Percentiles rank a stretch among this genome's conserved stretches.
Conservation (phyloP, 1,140 invertebrate species). For the Drosophila murphyi region DNA sequence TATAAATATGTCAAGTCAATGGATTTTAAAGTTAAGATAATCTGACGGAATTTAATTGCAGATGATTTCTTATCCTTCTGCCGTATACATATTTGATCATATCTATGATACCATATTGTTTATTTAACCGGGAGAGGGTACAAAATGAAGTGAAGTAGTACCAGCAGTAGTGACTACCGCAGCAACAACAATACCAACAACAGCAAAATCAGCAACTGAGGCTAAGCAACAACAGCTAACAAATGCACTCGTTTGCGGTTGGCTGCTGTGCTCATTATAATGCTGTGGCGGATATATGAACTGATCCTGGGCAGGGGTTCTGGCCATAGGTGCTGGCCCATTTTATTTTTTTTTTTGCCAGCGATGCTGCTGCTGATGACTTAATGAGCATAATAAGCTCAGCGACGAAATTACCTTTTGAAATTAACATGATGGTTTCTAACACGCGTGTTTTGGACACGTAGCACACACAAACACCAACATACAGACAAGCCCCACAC, state of each 20-base stretch:
- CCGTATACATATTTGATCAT: too few relatives aligned
- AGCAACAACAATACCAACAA: slow-evolving; percentile 11
- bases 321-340: slow-evolving; percentile 26
- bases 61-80: too few relatives aligned
- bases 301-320: slow-evolving; percentile 22
- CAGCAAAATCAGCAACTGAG: slow-evolving; percentile 10
- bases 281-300: slow-evolving; percentile 41
- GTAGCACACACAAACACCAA: slow-evolving; percentile 23
- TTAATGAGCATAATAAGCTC: slow-evolving; percentile 83
- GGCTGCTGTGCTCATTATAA: slow-evolving; percentile 66
- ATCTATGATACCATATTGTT: background rate
- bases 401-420: slow-evolving; percentile 79
- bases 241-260: slow-evolving; percentile 72
- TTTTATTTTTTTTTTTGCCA: slow-evolving; percentile 44
- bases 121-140: background rate
- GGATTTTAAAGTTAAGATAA: too few relatives aligned
- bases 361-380: slow-evolving; percentile 60
- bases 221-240: slow-evolving; percentile 62
- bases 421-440: slow-evolving; percentile 76
- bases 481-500: slow-evolving; percentile 20
- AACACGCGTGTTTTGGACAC: slow-evolving; percentile 25
- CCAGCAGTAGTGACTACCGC: slow-evolving; percentile 1
- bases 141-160: slow-evolving; percentile 45
- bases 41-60: too few relatives aligned
- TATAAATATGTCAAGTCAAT: too few relatives aligned